Evolutionary conservation across 2,797 vertebrate genomes (phyloP).

Genomic region (Pachyuromys duprasi): DNA sequence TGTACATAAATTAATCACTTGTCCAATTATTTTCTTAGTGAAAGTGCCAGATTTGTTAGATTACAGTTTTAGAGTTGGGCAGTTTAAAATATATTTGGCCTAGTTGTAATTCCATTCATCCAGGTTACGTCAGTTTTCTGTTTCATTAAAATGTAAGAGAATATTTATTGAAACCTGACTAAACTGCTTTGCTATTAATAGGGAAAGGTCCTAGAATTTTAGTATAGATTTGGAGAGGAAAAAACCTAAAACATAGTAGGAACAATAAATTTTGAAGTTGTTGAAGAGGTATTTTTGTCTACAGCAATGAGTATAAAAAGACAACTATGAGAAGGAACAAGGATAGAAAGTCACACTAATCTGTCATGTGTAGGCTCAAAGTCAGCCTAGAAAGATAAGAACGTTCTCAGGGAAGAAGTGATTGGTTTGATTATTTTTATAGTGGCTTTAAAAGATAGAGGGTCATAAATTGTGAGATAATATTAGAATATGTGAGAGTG

Average conservation of each 20-base stretch:
- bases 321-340: neutral
- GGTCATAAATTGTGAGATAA: neutral
- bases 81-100: conserved; percentile 18
- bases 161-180: conserved; percentile 43
- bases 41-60: conserved; percentile 50
- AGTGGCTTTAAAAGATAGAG: neutral
- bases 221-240: conserved; percentile 27
- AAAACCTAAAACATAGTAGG: conserved; percentile 17
- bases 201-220: neutral
- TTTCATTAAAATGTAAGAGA: conserved; percentile 12
- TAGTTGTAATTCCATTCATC: neutral
- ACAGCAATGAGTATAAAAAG: conserved; percentile 28
- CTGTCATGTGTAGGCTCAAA: neutral
- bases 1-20: conserved; percentile 6
- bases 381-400: neutral
- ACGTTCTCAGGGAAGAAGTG: neutral
- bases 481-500: conserved; percentile 33
- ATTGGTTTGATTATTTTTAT: conserved; percentile 9
- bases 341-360: neutral
- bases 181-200: conserved; percentile 18
- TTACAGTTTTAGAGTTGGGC: conserved; percentile 25
- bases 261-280: conserved; percentile 33
- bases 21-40: conserved; percentile 19
- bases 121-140: neutral
- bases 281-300: conserved; percentile 20